Conservation (phyloP, 1,140 invertebrate genomes). For the Penaeus japonicus region DNA sequence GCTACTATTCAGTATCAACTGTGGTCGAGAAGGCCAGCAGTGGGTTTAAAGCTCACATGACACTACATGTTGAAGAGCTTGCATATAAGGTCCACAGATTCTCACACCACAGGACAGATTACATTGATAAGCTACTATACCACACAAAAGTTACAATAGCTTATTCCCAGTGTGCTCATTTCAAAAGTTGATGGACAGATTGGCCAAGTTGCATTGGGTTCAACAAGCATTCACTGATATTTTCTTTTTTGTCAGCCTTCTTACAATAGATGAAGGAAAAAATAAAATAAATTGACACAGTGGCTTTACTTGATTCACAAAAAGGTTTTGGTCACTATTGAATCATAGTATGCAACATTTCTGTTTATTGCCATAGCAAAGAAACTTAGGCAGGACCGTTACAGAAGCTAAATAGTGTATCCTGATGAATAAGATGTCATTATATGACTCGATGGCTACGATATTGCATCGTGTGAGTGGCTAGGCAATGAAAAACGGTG, state of each 20-base stretch:
- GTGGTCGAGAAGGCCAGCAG: neutral
- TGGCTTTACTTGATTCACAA: constrained; percentile 17
- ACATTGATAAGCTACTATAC: constrained; percentile 50
- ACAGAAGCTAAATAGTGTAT: too few relatives aligned
- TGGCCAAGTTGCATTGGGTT: constrained; percentile 23
- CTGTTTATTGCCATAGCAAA: too few relatives aligned
- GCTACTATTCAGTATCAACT: neutral
- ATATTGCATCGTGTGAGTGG: constrained; percentile 23
- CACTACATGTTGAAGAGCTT: constrained; percentile 9
- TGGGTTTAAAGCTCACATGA: neutral
- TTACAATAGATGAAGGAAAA: neutral
- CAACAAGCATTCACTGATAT: neutral
- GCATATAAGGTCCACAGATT: constrained; percentile 39
- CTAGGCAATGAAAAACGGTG: constrained; percentile 8
- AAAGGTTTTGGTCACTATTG: neutral
- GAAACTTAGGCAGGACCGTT: too few relatives aligned
- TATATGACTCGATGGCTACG: constrained; percentile 20
- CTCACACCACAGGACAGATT: constrained; percentile 45
- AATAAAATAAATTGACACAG: neutral
- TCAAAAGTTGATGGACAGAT: constrained; percentile 36
- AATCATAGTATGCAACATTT: too few relatives aligned
- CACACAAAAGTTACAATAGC: constrained; percentile 48
- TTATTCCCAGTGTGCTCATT: constrained; percentile 52
- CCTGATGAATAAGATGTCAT: too few relatives aligned
- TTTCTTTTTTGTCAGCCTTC: neutral